Conservation (phyloP, 1,140 invertebrate species). For the Dysdera silvatica region DNA sequence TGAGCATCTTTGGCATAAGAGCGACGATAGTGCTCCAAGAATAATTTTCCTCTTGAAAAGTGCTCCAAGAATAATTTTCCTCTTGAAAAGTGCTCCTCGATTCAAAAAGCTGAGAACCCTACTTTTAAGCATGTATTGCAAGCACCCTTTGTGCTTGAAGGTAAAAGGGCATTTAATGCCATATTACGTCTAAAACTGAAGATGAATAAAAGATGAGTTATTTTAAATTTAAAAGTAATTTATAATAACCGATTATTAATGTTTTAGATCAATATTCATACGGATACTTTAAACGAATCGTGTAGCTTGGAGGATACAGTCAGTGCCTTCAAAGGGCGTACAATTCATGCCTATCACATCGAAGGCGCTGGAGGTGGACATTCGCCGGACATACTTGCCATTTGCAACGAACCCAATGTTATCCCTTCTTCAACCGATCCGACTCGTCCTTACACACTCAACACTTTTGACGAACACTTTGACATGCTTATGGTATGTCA, state of each 20-base stretch:
- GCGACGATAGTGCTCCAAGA: no score
- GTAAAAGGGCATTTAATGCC: no score
- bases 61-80: no score
- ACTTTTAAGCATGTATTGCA: no score
- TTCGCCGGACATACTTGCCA: slow-evolving; percentile 43
- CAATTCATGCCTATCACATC: slow-evolving; percentile 44
- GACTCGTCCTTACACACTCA: slow-evolving; percentile 41
- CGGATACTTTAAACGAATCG: slow-evolving; percentile 45
- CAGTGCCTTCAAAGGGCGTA: slow-evolving; percentile 39
- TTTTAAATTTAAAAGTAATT: background rate
- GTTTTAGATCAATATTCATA: slow-evolving; percentile 43
- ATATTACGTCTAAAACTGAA: no score
- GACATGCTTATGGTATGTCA: slow-evolving; percentile 46
- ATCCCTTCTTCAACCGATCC: slow-evolving; percentile 45
- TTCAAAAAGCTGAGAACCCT: no score
- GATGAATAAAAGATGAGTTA: no score
- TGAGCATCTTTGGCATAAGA: no score
- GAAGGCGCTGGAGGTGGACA: slow-evolving; percentile 45
- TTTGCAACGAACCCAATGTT: slow-evolving; percentile 39
- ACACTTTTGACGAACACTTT: slow-evolving; percentile 44
- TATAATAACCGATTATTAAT: background rate
- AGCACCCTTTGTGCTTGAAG: no score
- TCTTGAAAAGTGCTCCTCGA: no score
- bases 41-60: no score
- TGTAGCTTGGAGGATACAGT: slow-evolving; percentile 42